Evolutionary conservation across 2,888 invertebrate species (phyloP).

Genomic region (Sarcophaga carnaria): DNA sequence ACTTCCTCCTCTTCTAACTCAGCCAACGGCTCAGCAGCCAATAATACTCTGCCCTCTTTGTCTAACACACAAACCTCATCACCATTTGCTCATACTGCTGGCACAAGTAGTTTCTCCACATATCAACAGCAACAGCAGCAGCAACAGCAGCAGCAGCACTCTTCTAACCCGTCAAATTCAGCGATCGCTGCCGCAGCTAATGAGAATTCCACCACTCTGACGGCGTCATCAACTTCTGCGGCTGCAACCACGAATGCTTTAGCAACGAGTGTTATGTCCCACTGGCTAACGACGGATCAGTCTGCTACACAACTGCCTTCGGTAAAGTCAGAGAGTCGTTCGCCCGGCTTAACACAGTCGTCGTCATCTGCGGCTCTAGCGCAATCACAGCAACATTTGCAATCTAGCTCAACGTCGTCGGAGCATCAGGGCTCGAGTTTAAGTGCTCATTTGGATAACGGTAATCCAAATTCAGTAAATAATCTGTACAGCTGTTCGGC

Average conservation of each 20-base stretch:
- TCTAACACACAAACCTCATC: conserved; percentile 72
- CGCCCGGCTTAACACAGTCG: conserved; percentile 85
- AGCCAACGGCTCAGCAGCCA: conserved; percentile 61
- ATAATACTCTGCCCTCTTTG: conserved; percentile 73
- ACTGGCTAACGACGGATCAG: conserved; percentile 77
- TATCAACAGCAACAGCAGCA: conserved; percentile 71
- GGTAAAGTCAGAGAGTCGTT: conserved; percentile 89
- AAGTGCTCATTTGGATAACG: conserved; percentile 58
- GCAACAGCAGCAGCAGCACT: background rate
- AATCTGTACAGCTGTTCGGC: conserved; percentile 81
- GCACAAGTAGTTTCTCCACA: conserved; percentile 78
- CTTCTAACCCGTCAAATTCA: conserved; percentile 53
- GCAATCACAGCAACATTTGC: conserved; percentile 47
- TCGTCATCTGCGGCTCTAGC: conserved; percentile 77
- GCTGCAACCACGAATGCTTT: conserved; percentile 72
- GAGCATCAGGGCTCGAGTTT: conserved; percentile 66
- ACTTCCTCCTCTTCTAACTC: conserved; percentile 26
- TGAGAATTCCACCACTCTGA: conserved; percentile 55
- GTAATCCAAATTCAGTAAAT: conserved; percentile 40
- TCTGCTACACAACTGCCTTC: conserved; percentile 80
- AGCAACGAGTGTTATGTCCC: conserved; percentile 77
- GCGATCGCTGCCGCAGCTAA: conserved; percentile 24
- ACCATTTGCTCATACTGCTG: conserved; percentile 76
- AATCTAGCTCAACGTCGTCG: conserved; percentile 11
- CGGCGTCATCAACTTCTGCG: conserved; percentile 65